phyloP scores from a whole-genome alignment of 2,797 vertebrate genomes.

The Zonotrichia albicollis region DNA sequence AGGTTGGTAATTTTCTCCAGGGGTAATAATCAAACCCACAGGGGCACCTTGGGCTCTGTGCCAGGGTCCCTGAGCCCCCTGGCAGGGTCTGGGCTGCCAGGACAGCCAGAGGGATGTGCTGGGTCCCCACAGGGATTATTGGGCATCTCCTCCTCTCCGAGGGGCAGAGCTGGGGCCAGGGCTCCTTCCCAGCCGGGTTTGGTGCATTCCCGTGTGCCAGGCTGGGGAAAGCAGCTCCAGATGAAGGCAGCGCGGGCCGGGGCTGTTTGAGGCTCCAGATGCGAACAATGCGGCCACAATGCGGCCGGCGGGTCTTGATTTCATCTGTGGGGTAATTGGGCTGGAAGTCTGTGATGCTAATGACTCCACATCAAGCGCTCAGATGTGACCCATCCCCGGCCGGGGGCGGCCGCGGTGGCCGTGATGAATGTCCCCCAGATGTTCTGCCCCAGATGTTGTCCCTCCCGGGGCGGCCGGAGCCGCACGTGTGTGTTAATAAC shows the following conservation, averaged over 20 bases:
- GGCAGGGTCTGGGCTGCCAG: no score
- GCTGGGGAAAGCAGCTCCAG: neutral
- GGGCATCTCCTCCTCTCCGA: neutral
- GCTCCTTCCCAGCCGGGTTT: neutral
- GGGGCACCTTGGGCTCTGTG: no score
- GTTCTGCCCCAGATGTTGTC: slow-evolving; percentile 61
- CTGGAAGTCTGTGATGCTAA: slow-evolving; percentile 54
- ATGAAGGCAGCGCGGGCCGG: neutral
- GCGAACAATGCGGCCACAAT: slow-evolving; percentile 1
- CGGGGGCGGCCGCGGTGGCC: neutral
- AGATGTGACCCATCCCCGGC: slow-evolving; percentile 43
- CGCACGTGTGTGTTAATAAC: slow-evolving; percentile 16
- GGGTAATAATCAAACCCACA: no score
- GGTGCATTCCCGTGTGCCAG: neutral
- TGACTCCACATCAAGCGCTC: slow-evolving; percentile 63
- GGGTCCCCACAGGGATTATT: no score
- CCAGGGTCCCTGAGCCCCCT: no score
- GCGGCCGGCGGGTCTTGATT: slow-evolving; percentile 30
- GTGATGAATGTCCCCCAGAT: slow-evolving; percentile 60
- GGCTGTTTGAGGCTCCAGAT: neutral
- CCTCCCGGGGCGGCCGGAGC: neutral
- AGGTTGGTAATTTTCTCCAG: no score
- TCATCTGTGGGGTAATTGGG: slow-evolving; percentile 46
- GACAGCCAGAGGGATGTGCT: no score
- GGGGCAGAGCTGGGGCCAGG: neutral